Conservation (phyloP, 2,113 vertebrate species). For the Dicerorhinus sumatrensis region DNA sequence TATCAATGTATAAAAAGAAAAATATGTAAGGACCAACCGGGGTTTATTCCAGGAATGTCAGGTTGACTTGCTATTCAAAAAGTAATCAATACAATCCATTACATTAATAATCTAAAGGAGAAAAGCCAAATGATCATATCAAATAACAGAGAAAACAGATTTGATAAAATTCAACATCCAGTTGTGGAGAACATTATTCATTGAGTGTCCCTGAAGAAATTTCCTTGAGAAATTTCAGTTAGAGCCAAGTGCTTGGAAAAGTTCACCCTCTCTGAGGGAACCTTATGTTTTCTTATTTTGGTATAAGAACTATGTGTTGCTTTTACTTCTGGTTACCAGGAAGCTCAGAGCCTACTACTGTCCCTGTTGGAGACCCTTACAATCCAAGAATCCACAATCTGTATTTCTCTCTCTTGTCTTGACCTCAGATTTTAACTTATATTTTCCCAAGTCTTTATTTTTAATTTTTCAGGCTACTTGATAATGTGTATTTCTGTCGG, state of each 20-base stretch:
- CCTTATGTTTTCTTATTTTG: background rate
- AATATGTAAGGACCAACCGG: too few species aligned
- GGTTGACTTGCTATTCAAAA: too few species aligned
- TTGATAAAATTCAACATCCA: too few species aligned
- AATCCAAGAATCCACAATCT: background rate
- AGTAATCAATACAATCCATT: too few species aligned
- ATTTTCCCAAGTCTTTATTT: background rate
- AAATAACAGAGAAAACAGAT: too few species aligned
- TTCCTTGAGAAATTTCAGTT: background rate
- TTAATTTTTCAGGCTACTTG: background rate
- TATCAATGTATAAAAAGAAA: too few species aligned
- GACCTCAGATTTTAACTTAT: background rate
- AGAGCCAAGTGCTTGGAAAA: background rate
- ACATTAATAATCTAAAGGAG: too few species aligned
- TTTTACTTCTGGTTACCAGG: background rate
- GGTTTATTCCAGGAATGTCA: too few species aligned
- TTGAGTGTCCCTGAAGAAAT: background rate
- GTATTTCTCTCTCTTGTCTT: background rate
- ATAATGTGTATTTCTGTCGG: background rate
- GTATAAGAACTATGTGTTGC: background rate
- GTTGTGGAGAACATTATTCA: background rate
- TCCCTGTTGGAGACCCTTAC: background rate
- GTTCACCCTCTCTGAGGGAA: background rate
- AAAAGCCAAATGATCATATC: too few species aligned
- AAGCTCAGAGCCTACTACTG: background rate